These are phyloP conservation scores for Colossoma macropomum DNA, from an alignment of 2,113 vertebrate genomes.

Conservation along the genomic window DNA sequence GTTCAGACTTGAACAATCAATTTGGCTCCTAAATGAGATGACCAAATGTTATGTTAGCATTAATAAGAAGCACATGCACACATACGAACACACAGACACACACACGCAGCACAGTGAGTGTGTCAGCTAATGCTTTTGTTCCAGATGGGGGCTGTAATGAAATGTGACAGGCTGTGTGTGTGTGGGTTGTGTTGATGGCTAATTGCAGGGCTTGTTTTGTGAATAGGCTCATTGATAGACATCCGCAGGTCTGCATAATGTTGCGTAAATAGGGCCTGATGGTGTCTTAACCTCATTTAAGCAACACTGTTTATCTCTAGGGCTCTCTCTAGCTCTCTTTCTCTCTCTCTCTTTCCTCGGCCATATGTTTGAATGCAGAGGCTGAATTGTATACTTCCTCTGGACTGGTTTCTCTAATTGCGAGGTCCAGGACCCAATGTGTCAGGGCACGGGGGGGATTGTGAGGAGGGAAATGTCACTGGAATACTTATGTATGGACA, in stretches of 20 bases:
- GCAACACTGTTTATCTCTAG: conserved; percentile 51
- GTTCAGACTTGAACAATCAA: not conserved
- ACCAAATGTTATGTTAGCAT: conserved; percentile 26
- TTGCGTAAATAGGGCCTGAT: conserved; percentile 59
- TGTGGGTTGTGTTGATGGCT: conserved; percentile 50
- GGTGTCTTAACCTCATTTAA: conserved; percentile 60
- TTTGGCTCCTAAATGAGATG: conserved; percentile 14
- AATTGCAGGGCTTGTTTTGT: conserved; percentile 58
- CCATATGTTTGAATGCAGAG: conserved; percentile 40
- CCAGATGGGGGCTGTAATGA: conserved; percentile 51
- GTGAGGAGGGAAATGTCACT: not conserved
- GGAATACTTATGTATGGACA: not conserved
- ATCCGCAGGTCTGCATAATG: conserved; percentile 56
- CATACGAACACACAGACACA: conserved; percentile 4
- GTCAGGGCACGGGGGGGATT: not conserved
- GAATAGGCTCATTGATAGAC: conserved; percentile 60
- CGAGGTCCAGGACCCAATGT: not conserved
- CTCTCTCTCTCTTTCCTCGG: conserved; percentile 16
- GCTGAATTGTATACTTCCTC: conserved; percentile 30
- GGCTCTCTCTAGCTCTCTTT: conserved; percentile 30
- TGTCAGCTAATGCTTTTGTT: conserved; percentile 60
- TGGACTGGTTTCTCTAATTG: conserved; percentile 43
- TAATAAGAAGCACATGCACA: conserved; percentile 29
- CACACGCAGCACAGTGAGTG: conserved; percentile 34
- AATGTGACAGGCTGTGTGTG: conserved; percentile 53